Evolutionary conservation across 2,113 vertebrate genomes (phyloP).

Genomic region (Mirounga angustirostris): DNA sequence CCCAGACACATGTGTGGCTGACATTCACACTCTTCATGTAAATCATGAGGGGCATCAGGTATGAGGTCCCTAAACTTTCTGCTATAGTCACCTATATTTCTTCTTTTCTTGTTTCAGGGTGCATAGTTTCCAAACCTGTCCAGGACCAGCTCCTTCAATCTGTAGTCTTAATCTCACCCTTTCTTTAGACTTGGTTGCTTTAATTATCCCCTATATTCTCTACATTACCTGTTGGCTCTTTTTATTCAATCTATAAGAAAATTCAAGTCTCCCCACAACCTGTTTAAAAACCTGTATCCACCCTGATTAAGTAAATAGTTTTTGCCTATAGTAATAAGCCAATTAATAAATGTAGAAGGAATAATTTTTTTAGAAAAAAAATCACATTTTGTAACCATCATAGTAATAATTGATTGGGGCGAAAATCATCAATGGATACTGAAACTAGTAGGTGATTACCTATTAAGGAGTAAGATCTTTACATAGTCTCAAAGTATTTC

Average conservation of each 20-base stretch:
- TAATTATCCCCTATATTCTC: background rate
- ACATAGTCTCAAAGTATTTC: background rate
- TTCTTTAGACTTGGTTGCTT: background rate
- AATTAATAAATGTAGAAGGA: constrained; percentile 21
- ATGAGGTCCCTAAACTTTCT: background rate
- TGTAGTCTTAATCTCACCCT: background rate
- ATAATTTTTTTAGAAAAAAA: background rate
- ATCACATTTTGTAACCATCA: background rate
- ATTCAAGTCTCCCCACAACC: background rate
- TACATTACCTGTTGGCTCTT: background rate
- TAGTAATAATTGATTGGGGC: background rate
- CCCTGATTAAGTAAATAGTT: background rate
- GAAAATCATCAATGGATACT: background rate
- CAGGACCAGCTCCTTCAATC: background rate
- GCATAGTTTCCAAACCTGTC: background rate
- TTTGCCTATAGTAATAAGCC: background rate
- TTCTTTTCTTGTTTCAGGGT: background rate
- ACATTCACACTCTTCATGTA: background rate
- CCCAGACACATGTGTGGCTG: background rate
- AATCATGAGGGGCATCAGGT: background rate
- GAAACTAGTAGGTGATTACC: background rate
- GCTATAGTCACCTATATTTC: background rate
- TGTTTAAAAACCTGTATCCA: background rate
- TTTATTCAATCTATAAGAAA: constrained; percentile 8
- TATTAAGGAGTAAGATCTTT: background rate